A percentile compares a stretch with the other conserved stretches of the same genome.
Evolutionary conservation across 2,113 vertebrate genomes (phyloP).

Genomic region (Microcebus griseorufus): DNA sequence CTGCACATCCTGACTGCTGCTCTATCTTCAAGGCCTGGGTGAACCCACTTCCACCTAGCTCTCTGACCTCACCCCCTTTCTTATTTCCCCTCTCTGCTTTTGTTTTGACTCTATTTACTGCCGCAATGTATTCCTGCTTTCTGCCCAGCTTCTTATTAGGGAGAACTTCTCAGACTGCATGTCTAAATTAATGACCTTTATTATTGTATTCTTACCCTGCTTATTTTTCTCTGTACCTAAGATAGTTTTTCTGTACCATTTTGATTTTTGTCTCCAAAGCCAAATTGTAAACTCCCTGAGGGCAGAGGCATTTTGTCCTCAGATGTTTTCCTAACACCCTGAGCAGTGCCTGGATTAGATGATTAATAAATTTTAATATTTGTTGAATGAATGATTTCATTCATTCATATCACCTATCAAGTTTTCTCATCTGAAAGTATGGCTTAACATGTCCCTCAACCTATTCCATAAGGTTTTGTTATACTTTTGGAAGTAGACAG

Average conservation of each 20-base stretch:
- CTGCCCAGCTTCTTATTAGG: not conserved
- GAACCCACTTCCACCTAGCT: not conserved
- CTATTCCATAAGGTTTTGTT: not conserved
- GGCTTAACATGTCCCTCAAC: not conserved
- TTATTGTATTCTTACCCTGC: not conserved
- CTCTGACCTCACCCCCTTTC: not conserved
- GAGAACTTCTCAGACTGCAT: not conserved
- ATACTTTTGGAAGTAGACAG: not conserved
- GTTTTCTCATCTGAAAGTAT: not conserved
- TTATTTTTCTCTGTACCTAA: not conserved
- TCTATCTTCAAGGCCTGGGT: not conserved
- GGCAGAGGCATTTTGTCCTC: not conserved
- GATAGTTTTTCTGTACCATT: not conserved
- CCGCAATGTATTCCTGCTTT: not conserved
- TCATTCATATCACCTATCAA: not conserved
- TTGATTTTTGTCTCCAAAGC: not conserved
- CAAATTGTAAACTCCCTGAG: not conserved
- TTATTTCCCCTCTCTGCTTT: not conserved
- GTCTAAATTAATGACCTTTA: not conserved
- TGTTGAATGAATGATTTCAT: not conserved
- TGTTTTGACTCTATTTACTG: not conserved
- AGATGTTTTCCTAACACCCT: not conserved
- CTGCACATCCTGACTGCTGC: not conserved
- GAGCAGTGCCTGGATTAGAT: not conserved
- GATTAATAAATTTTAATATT: not conserved